Base-by-base conservation (phyloP, 2,113 vertebrate genomes). In the Glareola pratincola region DNA sequence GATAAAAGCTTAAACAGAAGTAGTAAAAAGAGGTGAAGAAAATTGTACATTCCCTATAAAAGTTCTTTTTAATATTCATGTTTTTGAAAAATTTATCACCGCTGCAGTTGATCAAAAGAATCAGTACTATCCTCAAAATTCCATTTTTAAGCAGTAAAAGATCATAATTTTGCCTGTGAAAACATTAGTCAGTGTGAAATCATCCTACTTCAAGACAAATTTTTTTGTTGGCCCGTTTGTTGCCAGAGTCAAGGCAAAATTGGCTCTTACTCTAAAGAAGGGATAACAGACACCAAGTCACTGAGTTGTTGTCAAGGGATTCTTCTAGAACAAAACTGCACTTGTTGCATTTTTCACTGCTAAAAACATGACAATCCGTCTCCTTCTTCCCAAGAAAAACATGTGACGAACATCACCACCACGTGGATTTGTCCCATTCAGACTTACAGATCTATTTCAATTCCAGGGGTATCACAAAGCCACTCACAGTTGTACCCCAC, bases 41-140 rank as follows among this genome's bases (percentile, higher is more conserved):
- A 75, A 34, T 5, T 0, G n/a, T 27, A 32, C 0, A 1, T 30
- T 71, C n/a, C n/a, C 41, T 41, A 41, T 4, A 62, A 56, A 36
- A 12, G 3, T 23, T 71, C 8, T 57, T 47, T 82, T 32, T 10
- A 79, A 45, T 32, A 41, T 29, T 72, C 14, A 30, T 18, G 11
- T 18, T 69, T 60, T 81, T 62, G 3, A 34, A 69, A 71, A n/a
- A 22, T 24, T 5, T 39, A 21, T 51, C 34, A 56, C 9, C 12
- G 57, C 67, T 67, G 37, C 36, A 72, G 14, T 2, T 74, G 36
- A 48, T 72, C 22, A 75, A 37, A 89, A 37, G 21, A 64, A 60
- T 67, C 2, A 32, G 54, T 54, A 10, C 2, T 32, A 13, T 17
- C 1, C 75, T n/a, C 9, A 92, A 91, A 53, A 77, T 47, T 57